A percentile compares a stretch with the other conserved stretches of the same genome.
These are phyloP conservation scores for Leptobrachium leishanense DNA, from an alignment of 2,113 vertebrate genomes.

Conservation along the genomic window DNA sequence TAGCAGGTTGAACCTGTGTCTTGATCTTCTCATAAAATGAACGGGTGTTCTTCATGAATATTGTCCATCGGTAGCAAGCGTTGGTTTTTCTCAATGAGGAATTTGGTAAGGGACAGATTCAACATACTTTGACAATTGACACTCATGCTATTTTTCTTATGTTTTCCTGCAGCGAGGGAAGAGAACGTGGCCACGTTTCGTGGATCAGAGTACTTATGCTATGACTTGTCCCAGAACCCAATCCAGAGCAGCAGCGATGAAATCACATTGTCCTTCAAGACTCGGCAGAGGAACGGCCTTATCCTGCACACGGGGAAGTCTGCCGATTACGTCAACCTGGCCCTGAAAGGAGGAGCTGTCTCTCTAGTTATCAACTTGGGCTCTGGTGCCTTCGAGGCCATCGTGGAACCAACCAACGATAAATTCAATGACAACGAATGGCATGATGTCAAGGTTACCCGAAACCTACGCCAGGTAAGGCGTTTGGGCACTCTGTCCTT, in stretches of 20 bases:
- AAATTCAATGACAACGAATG: constrained; percentile 98
- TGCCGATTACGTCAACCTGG: constrained; percentile 96
- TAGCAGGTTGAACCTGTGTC: too few relatives aligned
- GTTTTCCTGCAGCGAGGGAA: constrained; percentile 78
- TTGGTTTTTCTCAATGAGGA: too few relatives aligned
- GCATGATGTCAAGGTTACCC: constrained; percentile 98
- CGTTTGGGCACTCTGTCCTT: constrained; percentile 36
- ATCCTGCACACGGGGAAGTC: constrained; percentile 98
- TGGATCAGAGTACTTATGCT: constrained; percentile 96
- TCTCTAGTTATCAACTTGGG: constrained; percentile 98
- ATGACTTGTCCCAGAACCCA: constrained; percentile 95
- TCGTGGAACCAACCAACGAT: constrained; percentile 95
- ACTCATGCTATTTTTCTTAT: too few relatives aligned
- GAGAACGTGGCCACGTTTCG: constrained; percentile 97
- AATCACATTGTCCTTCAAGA: constrained; percentile 97
- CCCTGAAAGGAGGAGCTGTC: constrained; percentile 92
- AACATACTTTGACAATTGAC: too few relatives aligned
- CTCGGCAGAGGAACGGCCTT: constrained; percentile 94
- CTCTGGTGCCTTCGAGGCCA: constrained; percentile 96
- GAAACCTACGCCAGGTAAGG: constrained; percentile 98
- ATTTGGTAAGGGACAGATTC: too few relatives aligned
- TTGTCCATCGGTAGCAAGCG: too few relatives aligned
- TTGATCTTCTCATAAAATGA: too few relatives aligned
- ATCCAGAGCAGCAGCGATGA: constrained; percentile 98
- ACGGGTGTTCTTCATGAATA: too few relatives aligned